A percentile compares a stretch with the other conserved stretches of the same genome.
Evolutionary conservation across 1,140 invertebrate genomes (phyloP).

Genomic region (Drosophila baimaii): DNA sequence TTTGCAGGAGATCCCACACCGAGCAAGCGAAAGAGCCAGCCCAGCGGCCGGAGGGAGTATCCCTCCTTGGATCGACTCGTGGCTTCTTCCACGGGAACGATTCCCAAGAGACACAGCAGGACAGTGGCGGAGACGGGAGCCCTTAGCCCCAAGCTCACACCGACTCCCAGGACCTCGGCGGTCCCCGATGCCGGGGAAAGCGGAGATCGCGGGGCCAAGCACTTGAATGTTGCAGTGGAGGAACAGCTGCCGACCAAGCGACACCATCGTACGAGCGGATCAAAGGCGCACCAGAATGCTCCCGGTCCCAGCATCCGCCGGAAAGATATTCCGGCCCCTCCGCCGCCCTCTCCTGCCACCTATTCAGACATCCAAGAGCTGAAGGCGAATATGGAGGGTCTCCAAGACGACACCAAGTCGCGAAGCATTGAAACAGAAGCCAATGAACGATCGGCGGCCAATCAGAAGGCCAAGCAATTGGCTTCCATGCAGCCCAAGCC

Average conservation of each 20-base stretch:
- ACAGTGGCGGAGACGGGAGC: constrained; percentile 2
- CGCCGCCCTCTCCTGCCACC: constrained; percentile 77
- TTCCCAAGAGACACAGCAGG: constrained; percentile 59
- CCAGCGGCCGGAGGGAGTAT: constrained; percentile 61
- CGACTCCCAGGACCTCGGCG: constrained; percentile 25
- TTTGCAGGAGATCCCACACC: constrained; percentile 42
- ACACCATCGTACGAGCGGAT: constrained; percentile 55
- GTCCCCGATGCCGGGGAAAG: constrained; percentile 8
- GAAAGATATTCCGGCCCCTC: constrained; percentile 76
- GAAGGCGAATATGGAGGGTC: constrained; percentile 74
- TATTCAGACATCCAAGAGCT: constrained; percentile 78
- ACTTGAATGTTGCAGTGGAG: constrained; percentile 19
- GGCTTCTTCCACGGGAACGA: constrained; percentile 72
- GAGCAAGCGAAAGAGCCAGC: constrained; percentile 31
- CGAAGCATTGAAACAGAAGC: constrained; percentile 64
- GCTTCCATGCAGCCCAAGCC: not conserved
- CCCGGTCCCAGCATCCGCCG: constrained; percentile 42
- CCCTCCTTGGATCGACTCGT: constrained; percentile 72
- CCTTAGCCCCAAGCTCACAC: constrained; percentile 20
- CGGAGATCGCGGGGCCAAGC: constrained; percentile 14
- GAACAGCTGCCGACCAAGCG: constrained; percentile 43
- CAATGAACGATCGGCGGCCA: constrained; percentile 23
- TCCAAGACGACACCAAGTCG: constrained; percentile 73
- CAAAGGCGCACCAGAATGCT: constrained; percentile 43
- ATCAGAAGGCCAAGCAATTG: not conserved